Evolutionary conservation across 2,797 vertebrate species (phyloP).

Genomic region (Iguana delicatissima): DNA sequence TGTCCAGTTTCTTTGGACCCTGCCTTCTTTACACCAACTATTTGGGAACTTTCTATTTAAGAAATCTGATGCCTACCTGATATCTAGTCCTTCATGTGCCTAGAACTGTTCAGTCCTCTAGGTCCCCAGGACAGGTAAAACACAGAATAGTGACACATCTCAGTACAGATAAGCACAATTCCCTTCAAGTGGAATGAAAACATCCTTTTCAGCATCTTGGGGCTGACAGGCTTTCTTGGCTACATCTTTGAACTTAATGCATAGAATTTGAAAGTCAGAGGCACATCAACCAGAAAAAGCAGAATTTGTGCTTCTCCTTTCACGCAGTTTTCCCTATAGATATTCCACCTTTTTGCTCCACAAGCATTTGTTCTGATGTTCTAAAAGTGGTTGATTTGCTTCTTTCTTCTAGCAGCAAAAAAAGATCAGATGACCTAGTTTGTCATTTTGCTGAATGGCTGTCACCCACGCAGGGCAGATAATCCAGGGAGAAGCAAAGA

Average conservation of each 20-base stretch:
- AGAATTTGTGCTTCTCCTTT: conserved; percentile 18
- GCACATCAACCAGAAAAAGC: conserved; percentile 15
- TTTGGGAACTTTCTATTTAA: not conserved
- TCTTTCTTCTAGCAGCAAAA: not conserved
- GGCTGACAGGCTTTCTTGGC: not conserved
- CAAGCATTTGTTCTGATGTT: conserved; percentile 39
- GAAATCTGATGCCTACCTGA: not conserved
- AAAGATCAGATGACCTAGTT: conserved; percentile 44
- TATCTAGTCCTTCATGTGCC: not conserved
- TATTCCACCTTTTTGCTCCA: conserved; percentile 41
- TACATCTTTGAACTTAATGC: conserved; percentile 33
- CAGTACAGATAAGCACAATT: not conserved
- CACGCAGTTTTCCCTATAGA: conserved; percentile 12
- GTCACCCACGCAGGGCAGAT: not conserved
- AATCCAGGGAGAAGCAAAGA: conserved; percentile 10
- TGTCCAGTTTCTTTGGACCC: not conserved
- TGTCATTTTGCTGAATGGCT: conserved; percentile 59
- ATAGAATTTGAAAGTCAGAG: conserved; percentile 43
- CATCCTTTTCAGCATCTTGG: conserved; percentile 40
- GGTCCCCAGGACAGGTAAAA: not conserved
- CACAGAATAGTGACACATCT: conserved; percentile 21
- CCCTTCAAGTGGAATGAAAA: not conserved
- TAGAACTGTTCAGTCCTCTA: not conserved
- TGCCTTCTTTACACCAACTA: not conserved
- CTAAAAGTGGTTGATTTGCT: conserved; percentile 48